phyloP scores from a whole-genome alignment of 2,888 invertebrate species.

The Pollenia labialis region DNA sequence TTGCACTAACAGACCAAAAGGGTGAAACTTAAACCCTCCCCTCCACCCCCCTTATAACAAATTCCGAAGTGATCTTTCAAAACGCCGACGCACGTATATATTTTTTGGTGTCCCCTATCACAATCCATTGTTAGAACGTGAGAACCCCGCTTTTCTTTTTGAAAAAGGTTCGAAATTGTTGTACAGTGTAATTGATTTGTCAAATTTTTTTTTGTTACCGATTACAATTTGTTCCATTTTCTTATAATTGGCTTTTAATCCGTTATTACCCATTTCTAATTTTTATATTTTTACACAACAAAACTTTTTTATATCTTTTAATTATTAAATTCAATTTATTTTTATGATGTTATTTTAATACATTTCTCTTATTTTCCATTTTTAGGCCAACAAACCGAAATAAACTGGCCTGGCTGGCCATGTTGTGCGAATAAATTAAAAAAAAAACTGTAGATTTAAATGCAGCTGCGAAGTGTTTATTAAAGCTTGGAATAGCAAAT shows the following conservation, averaged over 20 bases:
- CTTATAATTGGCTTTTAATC: neutral
- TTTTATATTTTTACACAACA: neutral
- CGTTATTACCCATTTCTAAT: neutral
- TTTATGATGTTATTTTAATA: constrained; percentile 45
- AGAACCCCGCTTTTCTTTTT: too few species aligned
- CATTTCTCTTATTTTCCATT: neutral
- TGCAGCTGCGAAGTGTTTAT: neutral
- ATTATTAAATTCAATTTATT: constrained; percentile 47
- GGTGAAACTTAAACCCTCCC: too few species aligned
- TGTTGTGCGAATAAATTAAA: constrained; percentile 31
- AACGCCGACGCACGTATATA: too few species aligned
- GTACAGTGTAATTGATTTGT: too few species aligned
- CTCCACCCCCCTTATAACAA: too few species aligned
- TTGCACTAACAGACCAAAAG: too few species aligned
- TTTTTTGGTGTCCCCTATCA: too few species aligned
- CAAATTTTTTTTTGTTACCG: too few species aligned
- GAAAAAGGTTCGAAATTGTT: too few species aligned
- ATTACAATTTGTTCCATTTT: too few species aligned
- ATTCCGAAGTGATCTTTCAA: too few species aligned
- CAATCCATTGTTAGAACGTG: too few species aligned
- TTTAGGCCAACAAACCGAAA: constrained; percentile 57
- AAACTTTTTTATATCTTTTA: constrained; percentile 2
- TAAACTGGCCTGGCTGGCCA: constrained; percentile 55
- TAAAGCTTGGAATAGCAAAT: constrained; percentile 48
- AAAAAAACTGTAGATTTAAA: constrained; percentile 29